Base-by-base conservation (phyloP, 2,888 invertebrate species). In the Lasius platythorax region DNA sequence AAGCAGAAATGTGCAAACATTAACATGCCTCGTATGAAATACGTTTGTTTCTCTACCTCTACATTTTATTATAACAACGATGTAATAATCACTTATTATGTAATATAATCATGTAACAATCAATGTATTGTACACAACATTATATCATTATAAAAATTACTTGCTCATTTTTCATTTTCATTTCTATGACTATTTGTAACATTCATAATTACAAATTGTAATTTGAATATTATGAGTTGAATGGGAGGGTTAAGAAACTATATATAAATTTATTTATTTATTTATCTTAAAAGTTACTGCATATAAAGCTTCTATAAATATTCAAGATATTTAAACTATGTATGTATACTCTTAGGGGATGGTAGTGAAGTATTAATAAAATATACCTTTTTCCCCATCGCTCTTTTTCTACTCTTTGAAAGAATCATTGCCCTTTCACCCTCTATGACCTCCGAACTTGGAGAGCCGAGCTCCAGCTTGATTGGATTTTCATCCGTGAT, bases 401-500 rank as follows among this genome's bases (percentile, higher is more conserved):
- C 28, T 28, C 28, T 37, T 28, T 70, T 66, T 83, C 63, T 50
- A 64, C 63, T 53, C 23, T 53, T 30, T 50, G 66, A 46, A 56
- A 43, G 74, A 73, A 67, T 83, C 64, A 73, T 70, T 72, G 30
- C 61, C 30, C n/a, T 43, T 30, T 50, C 78, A 78, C 50, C 66
- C 72, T 70, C 23, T 74, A 18, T 72, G 63, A 68, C 68, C 72
- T 84, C 40, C 73, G 66, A 85, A 61, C 85, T 82, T 81, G n/a
- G 33, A 72, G 46, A 61, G 33, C 15, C 61, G 40, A 83, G 87
- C 86, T 89, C 85, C 87, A 58, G 88, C 89, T 88, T 88, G 90
- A 91, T 90, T 89, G 91, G 90, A 92, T 91, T 91, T 90, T 90
- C 89, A 90, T 90, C 33, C 79, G 58, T 40, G 67, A 86, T 85